phyloP scores from a whole-genome alignment of 2,888 invertebrate genomes.

The Charanyca ferruginea region DNA sequence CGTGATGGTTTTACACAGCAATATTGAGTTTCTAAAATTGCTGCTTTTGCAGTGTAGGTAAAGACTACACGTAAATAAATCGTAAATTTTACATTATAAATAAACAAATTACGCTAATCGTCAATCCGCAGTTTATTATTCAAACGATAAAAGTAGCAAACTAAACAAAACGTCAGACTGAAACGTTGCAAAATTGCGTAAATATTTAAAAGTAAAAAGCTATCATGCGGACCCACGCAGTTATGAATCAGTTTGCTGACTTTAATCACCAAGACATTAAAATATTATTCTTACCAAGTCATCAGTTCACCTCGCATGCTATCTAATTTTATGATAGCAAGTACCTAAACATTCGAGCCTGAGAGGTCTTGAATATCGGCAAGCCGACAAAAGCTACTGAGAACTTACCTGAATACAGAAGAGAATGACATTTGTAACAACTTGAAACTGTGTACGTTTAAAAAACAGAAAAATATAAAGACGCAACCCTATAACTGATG shows the following conservation, averaged over 20 bases:
- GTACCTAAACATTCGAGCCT: slow-evolving; percentile 1
- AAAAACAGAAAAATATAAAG: slow-evolving; percentile 9
- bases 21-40: background rate
- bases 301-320: background rate
- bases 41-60: background rate
- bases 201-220: slow-evolving; percentile 13
- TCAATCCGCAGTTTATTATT: slow-evolving; percentile 5
- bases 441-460: background rate
- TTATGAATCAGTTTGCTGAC: background rate
- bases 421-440: slow-evolving; percentile 4
- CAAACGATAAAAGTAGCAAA: background rate
- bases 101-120: slow-evolving; percentile 8
- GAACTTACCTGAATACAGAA: slow-evolving; percentile 3
- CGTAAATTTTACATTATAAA: background rate
- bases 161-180: slow-evolving; percentile 4
- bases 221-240: background rate
- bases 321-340: background rate
- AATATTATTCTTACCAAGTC: background rate
- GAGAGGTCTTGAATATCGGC: no score
- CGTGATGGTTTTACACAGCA: slow-evolving; percentile 3
- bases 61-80: slow-evolving; percentile 7
- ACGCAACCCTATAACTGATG: slow-evolving; percentile 60
- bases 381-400: no score
- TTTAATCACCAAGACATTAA: background rate
- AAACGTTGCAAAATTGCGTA: slow-evolving; percentile 1